These are phyloP conservation scores for Danionella cerebrum DNA, from an alignment of 2,113 vertebrate genomes.

Conservation along the genomic window DNA sequence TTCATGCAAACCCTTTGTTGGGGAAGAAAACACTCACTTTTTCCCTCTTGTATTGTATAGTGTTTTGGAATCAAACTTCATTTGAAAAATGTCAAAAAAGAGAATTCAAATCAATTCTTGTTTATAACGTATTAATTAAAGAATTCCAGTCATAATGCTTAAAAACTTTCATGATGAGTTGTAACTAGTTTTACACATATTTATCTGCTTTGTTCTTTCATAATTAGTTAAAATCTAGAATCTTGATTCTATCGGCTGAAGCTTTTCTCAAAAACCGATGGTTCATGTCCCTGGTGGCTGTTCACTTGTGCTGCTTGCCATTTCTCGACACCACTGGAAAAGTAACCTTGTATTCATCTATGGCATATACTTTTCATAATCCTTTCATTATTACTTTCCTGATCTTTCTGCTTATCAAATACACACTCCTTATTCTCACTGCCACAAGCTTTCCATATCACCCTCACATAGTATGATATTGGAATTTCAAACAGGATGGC, in stretches of 20 bases:
- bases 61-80: too few relatives aligned
- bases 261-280: neutral
- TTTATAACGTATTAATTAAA: too few relatives aligned
- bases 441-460: slow-evolving; percentile 25
- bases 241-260: too few relatives aligned
- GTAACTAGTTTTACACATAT: too few relatives aligned
- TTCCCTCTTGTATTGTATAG: too few relatives aligned
- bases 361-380: slow-evolving; percentile 22
- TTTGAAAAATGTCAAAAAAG: too few relatives aligned
- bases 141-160: too few relatives aligned
- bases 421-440: neutral
- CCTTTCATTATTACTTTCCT: slow-evolving; percentile 30
- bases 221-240: neutral
- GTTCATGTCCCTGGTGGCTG: neutral
- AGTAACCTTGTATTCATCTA: slow-evolving; percentile 20
- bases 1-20: too few relatives aligned
- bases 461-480: neutral
- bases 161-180: too few relatives aligned
- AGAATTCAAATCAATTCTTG: too few relatives aligned
- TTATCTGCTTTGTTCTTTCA: neutral
- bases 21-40: too few relatives aligned
- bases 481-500: slow-evolving; percentile 10
- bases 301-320: neutral
- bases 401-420: slow-evolving; percentile 28
- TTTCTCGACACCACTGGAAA: neutral